These are phyloP conservation scores for Chlamydotis undulata DNA, from an alignment of 2,113 vertebrate species.

Conservation along the genomic window DNA sequence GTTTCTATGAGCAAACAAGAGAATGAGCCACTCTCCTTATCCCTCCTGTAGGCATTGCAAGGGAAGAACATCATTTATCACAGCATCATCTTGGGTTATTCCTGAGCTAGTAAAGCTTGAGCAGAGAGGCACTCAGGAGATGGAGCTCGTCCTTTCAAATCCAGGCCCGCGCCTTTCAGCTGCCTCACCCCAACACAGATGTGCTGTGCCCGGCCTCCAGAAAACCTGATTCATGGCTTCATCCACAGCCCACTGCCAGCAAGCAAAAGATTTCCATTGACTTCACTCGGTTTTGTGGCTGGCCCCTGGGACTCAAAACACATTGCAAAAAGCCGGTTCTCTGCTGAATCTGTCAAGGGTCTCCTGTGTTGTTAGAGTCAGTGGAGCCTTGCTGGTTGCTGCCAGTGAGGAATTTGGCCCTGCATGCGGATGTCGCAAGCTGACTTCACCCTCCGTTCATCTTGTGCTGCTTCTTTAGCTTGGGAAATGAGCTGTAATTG, in stretches of 20 bases:
- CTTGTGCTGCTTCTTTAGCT: not conserved
- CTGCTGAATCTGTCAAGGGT: conserved; percentile 11
- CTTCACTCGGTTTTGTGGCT: not conserved
- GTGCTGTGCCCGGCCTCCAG: not conserved
- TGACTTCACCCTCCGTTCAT: not conserved
- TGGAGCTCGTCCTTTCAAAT: not conserved
- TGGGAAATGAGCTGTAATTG: conserved; percentile 15
- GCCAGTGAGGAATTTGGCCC: not conserved
- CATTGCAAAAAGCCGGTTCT: not conserved
- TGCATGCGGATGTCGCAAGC: not conserved
- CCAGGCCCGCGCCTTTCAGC: not conserved
- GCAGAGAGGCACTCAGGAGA: not conserved
- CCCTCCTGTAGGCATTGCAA: not conserved
- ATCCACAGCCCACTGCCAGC: not conserved
- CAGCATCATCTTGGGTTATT: not conserved
- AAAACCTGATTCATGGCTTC: conserved; percentile 52
- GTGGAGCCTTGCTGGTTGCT: not conserved
- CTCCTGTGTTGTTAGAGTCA: not conserved
- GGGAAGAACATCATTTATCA: not conserved
- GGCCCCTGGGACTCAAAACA: not conserved
- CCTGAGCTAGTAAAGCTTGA: not conserved
- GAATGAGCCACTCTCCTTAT: not conserved
- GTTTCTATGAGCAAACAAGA: not conserved
- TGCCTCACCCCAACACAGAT: conserved; percentile 46
- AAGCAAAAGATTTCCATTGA: conserved; percentile 48